Conservation (phyloP, 2,888 invertebrate genomes). For the Rhingia campestris region DNA sequence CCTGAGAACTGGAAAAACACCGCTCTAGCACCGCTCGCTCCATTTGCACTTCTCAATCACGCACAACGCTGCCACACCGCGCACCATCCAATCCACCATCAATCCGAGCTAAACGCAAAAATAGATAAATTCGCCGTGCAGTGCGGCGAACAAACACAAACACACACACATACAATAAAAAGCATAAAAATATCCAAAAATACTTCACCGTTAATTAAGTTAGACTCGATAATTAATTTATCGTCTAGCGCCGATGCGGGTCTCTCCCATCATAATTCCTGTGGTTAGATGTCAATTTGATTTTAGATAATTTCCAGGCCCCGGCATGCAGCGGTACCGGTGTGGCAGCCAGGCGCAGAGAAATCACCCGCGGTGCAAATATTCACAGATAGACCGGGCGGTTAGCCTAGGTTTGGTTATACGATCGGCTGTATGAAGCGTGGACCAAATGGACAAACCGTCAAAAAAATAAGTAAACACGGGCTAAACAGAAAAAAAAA, state of each 20-base stretch:
- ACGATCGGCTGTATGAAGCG: not conserved
- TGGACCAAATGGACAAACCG: not conserved
- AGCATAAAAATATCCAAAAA: constrained; percentile 36
- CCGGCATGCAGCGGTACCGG: constrained; percentile 16
- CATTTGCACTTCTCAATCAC: constrained; percentile 44
- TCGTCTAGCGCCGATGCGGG: constrained; percentile 67
- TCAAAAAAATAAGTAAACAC: not conserved
- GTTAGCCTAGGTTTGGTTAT: not conserved
- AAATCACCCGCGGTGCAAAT: constrained; percentile 54
- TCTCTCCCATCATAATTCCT: constrained; percentile 70
- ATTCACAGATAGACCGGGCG: constrained; percentile 1
- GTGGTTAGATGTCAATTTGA: constrained; percentile 70
- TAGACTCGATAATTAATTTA: constrained; percentile 61
- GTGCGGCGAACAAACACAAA: not conserved
- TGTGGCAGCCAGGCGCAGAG: constrained; percentile 20
- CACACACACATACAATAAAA: not conserved
- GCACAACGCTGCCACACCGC: constrained; percentile 8
- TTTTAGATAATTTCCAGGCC: constrained; percentile 61
- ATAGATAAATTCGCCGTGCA: constrained; percentile 4
- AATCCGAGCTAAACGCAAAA: not conserved
- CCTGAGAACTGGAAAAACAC: constrained; percentile 53
- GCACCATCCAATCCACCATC: not conserved
- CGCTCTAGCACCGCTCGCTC: constrained; percentile 8
- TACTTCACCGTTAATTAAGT: constrained; percentile 67
- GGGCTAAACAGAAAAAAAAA: too few relatives aligned